A percentile compares a stretch with the other conserved stretches of the same genome.
These are phyloP conservation scores for Microctonus hyperodae DNA, from an alignment of 2,888 invertebrate genomes.

Conservation along the genomic window DNA sequence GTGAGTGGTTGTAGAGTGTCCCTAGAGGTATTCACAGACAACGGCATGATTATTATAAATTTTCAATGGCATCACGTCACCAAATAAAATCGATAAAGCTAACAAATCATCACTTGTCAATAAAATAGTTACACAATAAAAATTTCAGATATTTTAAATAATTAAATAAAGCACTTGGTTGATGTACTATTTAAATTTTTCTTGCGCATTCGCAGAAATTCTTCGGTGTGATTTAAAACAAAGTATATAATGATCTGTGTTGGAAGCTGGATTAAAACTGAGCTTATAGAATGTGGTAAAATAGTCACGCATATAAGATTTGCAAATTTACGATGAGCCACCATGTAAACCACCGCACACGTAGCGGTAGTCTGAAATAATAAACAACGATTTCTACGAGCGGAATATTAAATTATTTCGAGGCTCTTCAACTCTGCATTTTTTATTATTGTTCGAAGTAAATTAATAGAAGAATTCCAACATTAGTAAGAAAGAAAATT, in stretches of 20 bases:
- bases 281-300: background rate
- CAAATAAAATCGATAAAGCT: no score
- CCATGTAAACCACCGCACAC: conserved; percentile 23
- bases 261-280: conserved; percentile 5
- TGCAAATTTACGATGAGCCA: conserved; percentile 2
- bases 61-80: background rate
- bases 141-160: no score
- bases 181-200: no score
- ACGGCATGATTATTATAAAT: conserved; percentile 38
- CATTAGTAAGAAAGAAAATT: no score
- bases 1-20: conserved; percentile 43
- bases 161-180: no score
- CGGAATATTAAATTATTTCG: background rate
- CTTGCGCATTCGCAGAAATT: no score
- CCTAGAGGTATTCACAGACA: conserved; percentile 44
- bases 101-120: no score
- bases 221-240: background rate
- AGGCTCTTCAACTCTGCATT: background rate
- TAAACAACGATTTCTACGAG: conserved; percentile 29
- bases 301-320: conserved; percentile 5
- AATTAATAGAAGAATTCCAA: no score
- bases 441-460: background rate
- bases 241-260: background rate
- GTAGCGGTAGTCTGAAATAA: conserved; percentile 37
- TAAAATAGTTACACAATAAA: no score